Evolutionary conservation across 1,140 invertebrate species (phyloP).

Genomic region (Contarinia nasturtii): DNA sequence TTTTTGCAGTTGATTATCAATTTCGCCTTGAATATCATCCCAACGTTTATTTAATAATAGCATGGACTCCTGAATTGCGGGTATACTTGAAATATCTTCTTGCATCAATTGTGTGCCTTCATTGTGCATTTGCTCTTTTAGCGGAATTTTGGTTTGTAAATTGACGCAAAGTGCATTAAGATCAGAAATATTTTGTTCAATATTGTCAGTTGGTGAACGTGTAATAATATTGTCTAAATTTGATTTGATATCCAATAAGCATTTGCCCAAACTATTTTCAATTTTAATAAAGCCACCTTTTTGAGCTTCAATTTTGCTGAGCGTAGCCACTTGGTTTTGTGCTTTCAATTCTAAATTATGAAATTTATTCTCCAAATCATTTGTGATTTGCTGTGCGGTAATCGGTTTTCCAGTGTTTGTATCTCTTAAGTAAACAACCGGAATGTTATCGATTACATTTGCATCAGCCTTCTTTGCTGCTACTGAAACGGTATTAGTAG

Average conservation of each 20-base stretch:
- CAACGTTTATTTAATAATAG: slow-evolving; percentile 56
- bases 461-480: slow-evolving; percentile 47
- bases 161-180: slow-evolving; percentile 23
- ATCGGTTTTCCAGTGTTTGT: slow-evolving; percentile 42
- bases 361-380: slow-evolving; percentile 47
- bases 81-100: slow-evolving; percentile 58
- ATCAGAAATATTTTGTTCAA: slow-evolving; percentile 24
- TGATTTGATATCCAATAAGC: slow-evolving; percentile 33
- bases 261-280: slow-evolving; percentile 39
- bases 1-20: slow-evolving; percentile 54
- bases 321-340: slow-evolving; percentile 37
- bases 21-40: slow-evolving; percentile 52
- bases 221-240: slow-evolving; percentile 33
- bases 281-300: slow-evolving; percentile 48
- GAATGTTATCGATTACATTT: slow-evolving; percentile 41
- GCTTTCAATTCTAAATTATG: slow-evolving; percentile 41
- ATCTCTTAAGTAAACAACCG: slow-evolving; percentile 45
- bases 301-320: slow-evolving; percentile 44
- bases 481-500: slow-evolving; percentile 40
- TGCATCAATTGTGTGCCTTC: slow-evolving; percentile 58
- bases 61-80: slow-evolving; percentile 56
- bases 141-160: slow-evolving; percentile 25
- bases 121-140: slow-evolving; percentile 39
- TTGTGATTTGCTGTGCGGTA: slow-evolving; percentile 44
- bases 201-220: slow-evolving; percentile 16